Evolutionary conservation across 2,797 vertebrate genomes (phyloP).

Genomic region (Avahi laniger): DNA sequence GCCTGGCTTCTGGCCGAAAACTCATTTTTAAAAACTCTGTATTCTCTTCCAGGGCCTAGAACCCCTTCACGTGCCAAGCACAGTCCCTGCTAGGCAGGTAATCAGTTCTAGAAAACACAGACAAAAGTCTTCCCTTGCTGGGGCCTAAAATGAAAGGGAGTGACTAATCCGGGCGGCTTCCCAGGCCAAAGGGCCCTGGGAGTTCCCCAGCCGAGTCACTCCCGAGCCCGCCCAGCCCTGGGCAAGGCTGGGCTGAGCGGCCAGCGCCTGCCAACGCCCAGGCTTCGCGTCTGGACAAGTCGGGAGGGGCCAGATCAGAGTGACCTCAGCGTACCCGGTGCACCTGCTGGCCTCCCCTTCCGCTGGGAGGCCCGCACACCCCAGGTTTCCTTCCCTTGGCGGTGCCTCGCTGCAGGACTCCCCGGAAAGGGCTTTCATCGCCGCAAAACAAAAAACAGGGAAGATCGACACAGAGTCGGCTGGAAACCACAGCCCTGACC

Average conservation of each 20-base stretch:
- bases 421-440: background rate
- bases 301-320: rapidly evolving
- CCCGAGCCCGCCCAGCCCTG: background rate
- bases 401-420: background rate
- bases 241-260: background rate
- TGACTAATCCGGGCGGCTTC: background rate
- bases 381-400: background rate
- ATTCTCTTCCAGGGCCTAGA: background rate
- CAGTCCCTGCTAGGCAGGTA: background rate
- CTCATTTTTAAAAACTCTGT: background rate
- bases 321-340: rapidly evolving
- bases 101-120: background rate
- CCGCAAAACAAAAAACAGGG: background rate
- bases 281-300: background rate
- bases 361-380: background rate
- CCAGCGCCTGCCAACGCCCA: background rate
- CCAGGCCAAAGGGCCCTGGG: conserved; percentile 38
- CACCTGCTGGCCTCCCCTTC: background rate
- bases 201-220: background rate
- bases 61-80: background rate
- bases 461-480: background rate
- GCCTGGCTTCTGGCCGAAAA: background rate
- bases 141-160: background rate
- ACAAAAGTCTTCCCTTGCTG: background rate
- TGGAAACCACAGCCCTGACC: background rate